Conservation (phyloP, 2,113 vertebrate species). For the Galemys pyrenaicus region DNA sequence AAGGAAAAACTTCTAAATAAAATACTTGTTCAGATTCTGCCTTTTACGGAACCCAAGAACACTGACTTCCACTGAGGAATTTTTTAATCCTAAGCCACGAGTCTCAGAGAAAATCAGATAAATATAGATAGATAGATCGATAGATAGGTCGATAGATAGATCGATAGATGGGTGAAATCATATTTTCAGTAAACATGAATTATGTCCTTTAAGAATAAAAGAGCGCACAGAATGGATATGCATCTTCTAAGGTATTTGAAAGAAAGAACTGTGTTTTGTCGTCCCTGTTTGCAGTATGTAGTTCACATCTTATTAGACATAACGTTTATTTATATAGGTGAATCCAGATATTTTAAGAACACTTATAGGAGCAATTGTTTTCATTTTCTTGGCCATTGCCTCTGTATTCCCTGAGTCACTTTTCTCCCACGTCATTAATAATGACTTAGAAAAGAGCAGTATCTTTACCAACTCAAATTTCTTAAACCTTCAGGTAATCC, state of each 20-base stretch:
- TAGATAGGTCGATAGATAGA: no score
- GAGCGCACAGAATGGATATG: not conserved
- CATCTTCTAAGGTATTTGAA: slow-evolving; percentile 21
- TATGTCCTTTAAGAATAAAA: not conserved
- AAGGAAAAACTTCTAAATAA: not conserved
- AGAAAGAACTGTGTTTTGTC: not conserved
- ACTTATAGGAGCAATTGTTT: not conserved
- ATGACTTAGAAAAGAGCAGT: not conserved
- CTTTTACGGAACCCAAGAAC: not conserved
- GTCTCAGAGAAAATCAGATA: not conserved
- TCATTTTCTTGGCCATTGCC: not conserved
- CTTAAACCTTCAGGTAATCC: not conserved
- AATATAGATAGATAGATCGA: no score
- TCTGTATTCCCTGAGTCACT: not conserved
- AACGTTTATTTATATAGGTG: not conserved
- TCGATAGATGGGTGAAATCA: not conserved
- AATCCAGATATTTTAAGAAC: not conserved
- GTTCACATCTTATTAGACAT: not conserved
- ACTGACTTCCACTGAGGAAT: not conserved
- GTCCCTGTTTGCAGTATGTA: not conserved
- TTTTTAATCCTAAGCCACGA: not conserved
- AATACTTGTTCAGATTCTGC: not conserved
- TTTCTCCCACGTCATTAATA: not conserved
- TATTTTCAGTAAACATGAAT: not conserved
- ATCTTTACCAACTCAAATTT: not conserved